Evolutionary conservation across 2,888 invertebrate species (phyloP).

Genomic region (Furcula furcula): DNA sequence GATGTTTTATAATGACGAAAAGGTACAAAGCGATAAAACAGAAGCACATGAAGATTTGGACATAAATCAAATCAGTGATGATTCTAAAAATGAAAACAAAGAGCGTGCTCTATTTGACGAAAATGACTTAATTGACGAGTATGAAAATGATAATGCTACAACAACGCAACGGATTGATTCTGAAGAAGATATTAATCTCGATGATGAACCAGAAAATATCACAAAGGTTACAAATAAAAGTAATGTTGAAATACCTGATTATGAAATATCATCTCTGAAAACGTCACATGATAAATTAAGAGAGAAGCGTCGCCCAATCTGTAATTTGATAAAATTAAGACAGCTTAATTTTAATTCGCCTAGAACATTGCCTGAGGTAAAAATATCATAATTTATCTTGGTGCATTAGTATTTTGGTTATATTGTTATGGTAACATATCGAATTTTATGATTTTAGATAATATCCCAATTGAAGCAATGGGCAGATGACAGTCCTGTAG

Average conservation of each 20-base stretch:
- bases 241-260: constrained; percentile 6
- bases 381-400: constrained; percentile 4
- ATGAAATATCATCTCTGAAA: constrained; percentile 5
- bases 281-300: constrained; percentile 11
- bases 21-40: constrained; percentile 29
- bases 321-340: constrained; percentile 55
- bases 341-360: constrained; percentile 57
- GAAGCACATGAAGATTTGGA: constrained; percentile 34
- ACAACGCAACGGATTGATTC: constrained; percentile 7
- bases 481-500: constrained; percentile 65
- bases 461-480: constrained; percentile 57
- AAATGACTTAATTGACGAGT: constrained; percentile 9
- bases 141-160: constrained; percentile 7
- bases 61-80: constrained; percentile 15
- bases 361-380: constrained; percentile 58
- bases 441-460: constrained; percentile 47
- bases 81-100: constrained; percentile 5
- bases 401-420: neutral
- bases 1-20: constrained; percentile 51
- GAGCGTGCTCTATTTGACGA: neutral
- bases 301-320: constrained; percentile 32
- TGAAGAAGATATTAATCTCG: constrained; percentile 2
- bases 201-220: constrained; percentile 2
- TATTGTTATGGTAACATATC: too few relatives aligned
- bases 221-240: constrained; percentile 1